Percentiles rank a stretch among this genome's conserved stretches.
Conservation (phyloP, 1,140 invertebrate genomes). For the Drosophila malerkotliana region DNA sequence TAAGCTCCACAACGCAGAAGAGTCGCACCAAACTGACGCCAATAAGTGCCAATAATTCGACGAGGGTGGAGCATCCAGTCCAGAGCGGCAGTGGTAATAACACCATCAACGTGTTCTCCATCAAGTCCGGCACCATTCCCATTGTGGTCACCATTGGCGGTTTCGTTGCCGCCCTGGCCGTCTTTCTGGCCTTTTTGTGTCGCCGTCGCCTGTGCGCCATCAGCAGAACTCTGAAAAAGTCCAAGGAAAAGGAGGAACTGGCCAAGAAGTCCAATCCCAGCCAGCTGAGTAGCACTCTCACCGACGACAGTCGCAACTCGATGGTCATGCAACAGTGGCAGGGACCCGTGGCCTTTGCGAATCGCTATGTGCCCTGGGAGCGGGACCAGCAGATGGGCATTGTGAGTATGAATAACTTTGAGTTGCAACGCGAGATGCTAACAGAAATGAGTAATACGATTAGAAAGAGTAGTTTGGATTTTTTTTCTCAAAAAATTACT, state of each 20-base stretch:
- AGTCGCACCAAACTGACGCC: constrained; percentile 72
- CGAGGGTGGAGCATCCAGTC: constrained; percentile 21
- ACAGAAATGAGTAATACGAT: not conserved
- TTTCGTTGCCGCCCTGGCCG: constrained; percentile 85
- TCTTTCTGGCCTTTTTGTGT: constrained; percentile 85
- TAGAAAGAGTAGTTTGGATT: not conserved
- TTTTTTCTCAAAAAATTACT: too few species aligned
- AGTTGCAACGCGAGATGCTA: not conserved
- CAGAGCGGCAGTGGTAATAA: constrained; percentile 4
- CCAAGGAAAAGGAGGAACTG: constrained; percentile 86
- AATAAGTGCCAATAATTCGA: constrained; percentile 48
- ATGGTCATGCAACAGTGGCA: constrained; percentile 89
- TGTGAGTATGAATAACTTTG: constrained; percentile 39
- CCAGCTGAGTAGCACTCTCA: constrained; percentile 70
- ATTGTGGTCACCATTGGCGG: constrained; percentile 85
- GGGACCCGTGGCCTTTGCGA: constrained; percentile 89
- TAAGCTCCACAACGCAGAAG: constrained; percentile 33
- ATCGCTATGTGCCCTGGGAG: constrained; percentile 92
- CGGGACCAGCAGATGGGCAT: constrained; percentile 86
- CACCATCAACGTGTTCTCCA: constrained; percentile 52
- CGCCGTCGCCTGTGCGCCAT: constrained; percentile 85
- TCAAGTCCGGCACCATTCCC: constrained; percentile 85
- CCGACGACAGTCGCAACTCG: constrained; percentile 79
- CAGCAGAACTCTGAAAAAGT: constrained; percentile 83
- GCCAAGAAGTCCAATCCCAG: constrained; percentile 84